Percentiles rank a stretch among this genome's conserved stretches.
phyloP scores from a whole-genome alignment of 2,113 vertebrate species.

The Periophthalmodon schlosseri region DNA sequence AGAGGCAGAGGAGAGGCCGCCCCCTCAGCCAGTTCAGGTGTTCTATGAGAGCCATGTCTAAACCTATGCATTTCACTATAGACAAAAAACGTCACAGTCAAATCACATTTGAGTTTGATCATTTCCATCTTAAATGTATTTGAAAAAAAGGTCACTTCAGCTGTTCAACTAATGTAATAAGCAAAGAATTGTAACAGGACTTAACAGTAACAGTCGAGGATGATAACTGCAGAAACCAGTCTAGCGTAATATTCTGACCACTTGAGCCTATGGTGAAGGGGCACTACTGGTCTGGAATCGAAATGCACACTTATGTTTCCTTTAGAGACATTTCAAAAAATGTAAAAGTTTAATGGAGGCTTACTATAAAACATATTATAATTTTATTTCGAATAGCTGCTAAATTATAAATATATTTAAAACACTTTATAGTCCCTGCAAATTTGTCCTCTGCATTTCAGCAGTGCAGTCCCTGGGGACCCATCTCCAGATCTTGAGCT shows the following conservation, averaged over 20 bases:
- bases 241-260: not conserved
- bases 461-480: too few relatives aligned
- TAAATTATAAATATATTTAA: too few relatives aligned
- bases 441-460: too few relatives aligned
- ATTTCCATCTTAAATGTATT: constrained; percentile 71
- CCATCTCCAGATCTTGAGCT: too few relatives aligned
- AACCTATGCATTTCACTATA: constrained; percentile 71
- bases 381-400: too few relatives aligned
- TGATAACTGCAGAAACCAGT: not conserved
- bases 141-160: constrained; percentile 14
- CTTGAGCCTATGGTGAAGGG: not conserved
- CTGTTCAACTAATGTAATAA: constrained; percentile 33
- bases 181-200: constrained; percentile 45
- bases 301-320: too few relatives aligned
- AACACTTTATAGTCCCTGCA: too few relatives aligned
- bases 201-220: not conserved
- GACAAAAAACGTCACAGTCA: constrained; percentile 24
- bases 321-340: too few relatives aligned
- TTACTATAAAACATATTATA: too few relatives aligned
- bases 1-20: constrained; percentile 7
- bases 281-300: too few relatives aligned
- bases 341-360: too few relatives aligned
- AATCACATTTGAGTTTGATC: constrained; percentile 36
- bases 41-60: constrained; percentile 97
- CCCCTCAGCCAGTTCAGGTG: constrained; percentile 73